Conservation (phyloP, 2,888 invertebrate genomes). For the Dastarcus helophoroides region DNA sequence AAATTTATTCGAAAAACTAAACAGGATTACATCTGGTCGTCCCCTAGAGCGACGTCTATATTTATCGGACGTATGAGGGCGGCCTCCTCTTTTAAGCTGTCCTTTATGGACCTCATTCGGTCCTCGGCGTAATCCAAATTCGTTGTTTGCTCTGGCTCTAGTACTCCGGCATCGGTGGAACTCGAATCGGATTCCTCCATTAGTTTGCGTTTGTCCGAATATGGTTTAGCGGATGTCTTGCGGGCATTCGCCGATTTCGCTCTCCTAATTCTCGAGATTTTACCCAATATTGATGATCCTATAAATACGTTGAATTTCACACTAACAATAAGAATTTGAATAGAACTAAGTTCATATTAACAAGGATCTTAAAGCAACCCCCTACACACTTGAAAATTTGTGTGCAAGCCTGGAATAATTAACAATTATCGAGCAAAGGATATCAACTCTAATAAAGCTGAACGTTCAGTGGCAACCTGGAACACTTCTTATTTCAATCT, state of each 20-base stretch:
- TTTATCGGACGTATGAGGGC: conserved; percentile 27
- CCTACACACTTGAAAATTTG: no score
- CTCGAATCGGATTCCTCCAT: conserved; percentile 31
- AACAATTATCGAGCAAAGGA: no score
- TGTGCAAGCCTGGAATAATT: no score
- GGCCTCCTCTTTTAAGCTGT: conserved; percentile 21
- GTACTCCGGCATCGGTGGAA: conserved; percentile 26
- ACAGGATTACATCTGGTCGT: conserved; percentile 25
- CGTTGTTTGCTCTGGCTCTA: conserved; percentile 6
- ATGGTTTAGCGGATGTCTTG: conserved; percentile 28
- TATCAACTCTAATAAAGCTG: no score
- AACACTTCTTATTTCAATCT: no score
- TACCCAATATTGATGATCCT: conserved; percentile 55
- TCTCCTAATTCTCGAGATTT: conserved; percentile 53
- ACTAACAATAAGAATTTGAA: no score
- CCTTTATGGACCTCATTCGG: conserved; percentile 28
- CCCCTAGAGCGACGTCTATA: conserved; percentile 27
- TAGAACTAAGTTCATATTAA: conserved; percentile 2
- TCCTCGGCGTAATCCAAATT: conserved; percentile 29
- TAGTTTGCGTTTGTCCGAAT: conserved; percentile 29
- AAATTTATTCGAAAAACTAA: background rate
- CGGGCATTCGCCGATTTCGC: conserved; percentile 49
- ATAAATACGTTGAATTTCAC: no score
- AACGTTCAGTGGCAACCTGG: no score
- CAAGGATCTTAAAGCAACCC: no score